These are phyloP conservation scores for Actinostola sp. DNA, from an alignment of 92 coral and sea anemone species.

Conservation along the genomic window DNA sequence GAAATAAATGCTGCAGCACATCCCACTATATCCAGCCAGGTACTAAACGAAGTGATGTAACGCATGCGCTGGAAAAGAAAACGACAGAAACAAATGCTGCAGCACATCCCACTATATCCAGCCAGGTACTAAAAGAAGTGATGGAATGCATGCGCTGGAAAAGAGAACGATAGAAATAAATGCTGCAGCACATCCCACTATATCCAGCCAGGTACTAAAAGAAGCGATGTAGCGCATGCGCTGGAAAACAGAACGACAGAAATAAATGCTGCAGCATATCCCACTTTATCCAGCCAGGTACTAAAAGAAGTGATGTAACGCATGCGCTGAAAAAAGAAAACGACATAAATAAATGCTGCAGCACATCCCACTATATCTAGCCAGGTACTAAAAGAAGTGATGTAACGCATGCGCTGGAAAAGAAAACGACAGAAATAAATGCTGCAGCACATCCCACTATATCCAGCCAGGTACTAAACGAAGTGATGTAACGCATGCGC, in stretches of 20 bases:
- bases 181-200: constrained; percentile 29
- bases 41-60: constrained; percentile 20
- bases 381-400: constrained; percentile 25
- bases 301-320: constrained; percentile 20
- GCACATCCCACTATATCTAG: constrained; percentile 39
- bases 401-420: too few relatives aligned
- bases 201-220: constrained; percentile 41
- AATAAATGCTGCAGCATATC: constrained; percentile 26
- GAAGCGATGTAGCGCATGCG: too few relatives aligned
- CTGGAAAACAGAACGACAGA: constrained; percentile 61
- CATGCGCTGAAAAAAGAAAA: too few relatives aligned
- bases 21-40: constrained; percentile 40
- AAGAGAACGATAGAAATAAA: constrained; percentile 49
- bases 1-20: constrained; percentile 37
- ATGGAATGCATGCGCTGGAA: too few relatives aligned
- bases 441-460: constrained; percentile 31
- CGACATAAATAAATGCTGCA: constrained; percentile 38
- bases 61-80: too few relatives aligned
- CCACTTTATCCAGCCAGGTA: constrained; percentile 40
- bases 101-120: constrained; percentile 36
- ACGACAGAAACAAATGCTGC: constrained; percentile 50
- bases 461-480: constrained; percentile 43
- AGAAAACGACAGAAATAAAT: constrained; percentile 42
- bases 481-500: too few relatives aligned
- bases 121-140: constrained; percentile 25